Conservation (phyloP, 2,797 vertebrate genomes). For the Staurois parvus region DNA sequence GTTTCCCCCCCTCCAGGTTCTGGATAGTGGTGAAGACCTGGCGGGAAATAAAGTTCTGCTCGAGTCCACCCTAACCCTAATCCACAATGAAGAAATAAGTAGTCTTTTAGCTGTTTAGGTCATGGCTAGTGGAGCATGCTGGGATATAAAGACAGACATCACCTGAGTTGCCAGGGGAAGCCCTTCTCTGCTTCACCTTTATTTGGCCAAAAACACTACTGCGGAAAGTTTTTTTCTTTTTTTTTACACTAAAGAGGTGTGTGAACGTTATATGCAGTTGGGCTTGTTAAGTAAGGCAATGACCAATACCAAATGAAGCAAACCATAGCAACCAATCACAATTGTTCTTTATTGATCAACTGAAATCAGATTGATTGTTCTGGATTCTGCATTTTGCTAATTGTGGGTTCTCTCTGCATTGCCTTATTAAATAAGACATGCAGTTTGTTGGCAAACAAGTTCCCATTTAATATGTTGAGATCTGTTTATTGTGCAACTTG, state of each 20-base stretch:
- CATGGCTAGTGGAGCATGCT: background rate
- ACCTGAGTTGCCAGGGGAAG: background rate
- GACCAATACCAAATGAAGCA: too few species aligned
- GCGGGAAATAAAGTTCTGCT: too few species aligned
- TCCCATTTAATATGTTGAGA: slow-evolving; percentile 54
- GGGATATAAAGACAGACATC: background rate
- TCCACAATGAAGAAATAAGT: background rate
- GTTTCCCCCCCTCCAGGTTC: too few species aligned
- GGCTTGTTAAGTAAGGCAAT: too few species aligned
- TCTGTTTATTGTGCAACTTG: background rate
- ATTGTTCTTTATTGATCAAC: too few species aligned
- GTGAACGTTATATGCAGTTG: too few species aligned
- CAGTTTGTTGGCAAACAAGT: slow-evolving; percentile 9
- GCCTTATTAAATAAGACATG: background rate
- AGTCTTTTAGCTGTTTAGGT: background rate
- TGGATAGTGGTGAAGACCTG: too few species aligned
- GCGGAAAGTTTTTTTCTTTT: background rate
- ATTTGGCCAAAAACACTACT: background rate
- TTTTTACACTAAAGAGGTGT: background rate
- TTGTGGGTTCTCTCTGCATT: too few species aligned
- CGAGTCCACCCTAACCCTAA: too few species aligned
- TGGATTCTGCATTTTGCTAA: too few species aligned
- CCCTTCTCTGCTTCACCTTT: background rate
- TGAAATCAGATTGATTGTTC: too few species aligned
- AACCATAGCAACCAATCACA: too few species aligned